Evolutionary conservation across 1,140 invertebrate genomes (phyloP), one percentile per base, ranked within the genome.

Genomic region (Drosophila mayri): DNA sequence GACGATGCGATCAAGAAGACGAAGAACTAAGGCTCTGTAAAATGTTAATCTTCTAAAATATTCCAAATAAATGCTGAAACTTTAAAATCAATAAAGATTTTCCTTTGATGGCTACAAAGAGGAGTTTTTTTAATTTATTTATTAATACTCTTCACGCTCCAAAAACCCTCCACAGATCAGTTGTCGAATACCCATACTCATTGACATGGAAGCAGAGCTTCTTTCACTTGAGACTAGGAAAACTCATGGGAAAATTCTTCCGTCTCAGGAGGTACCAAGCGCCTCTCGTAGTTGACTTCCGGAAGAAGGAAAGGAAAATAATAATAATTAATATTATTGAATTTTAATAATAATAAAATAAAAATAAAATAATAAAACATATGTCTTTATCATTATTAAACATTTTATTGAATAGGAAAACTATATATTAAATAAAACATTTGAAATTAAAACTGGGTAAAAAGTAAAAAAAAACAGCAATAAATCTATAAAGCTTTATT

Each of bases 11-110:
- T 2, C 16, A 38, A 55, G 16, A 0, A 0, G 20, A 63, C 20
- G 32, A 55, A 55, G 3, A 25, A 60, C 16, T 62, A 62, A 62
- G 22, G 18, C 49, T 30, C 14, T 62, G 16, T 10, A 18, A 3
- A 9, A 38, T 28, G 11, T 14, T 10, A n/a, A 12, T 37, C n/a
- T 25, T 28, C 22, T 0, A 20, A 59, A 40, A 38, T 12, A 25
- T 22, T 16, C 18, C 7, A 1, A 64, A 64, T 64, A 64, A 64
- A 64, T 41, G 54, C 12, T 32, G 30, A 32, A 32, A 22, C 4
- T n/a, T 41, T 6, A 59, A 54, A 37, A 11, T 6, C 14, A 37
- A 38, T 3, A 12, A 6, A 54, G 8, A 11, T 6, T 37, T 5
- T n/a, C n/a, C n/a, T n/a, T n/a, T n/a, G n/a, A n/a, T n/a, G n/a